Evolutionary conservation across 2,888 invertebrate genomes (phyloP).

Genomic region (Phlogophora meticulosa): DNA sequence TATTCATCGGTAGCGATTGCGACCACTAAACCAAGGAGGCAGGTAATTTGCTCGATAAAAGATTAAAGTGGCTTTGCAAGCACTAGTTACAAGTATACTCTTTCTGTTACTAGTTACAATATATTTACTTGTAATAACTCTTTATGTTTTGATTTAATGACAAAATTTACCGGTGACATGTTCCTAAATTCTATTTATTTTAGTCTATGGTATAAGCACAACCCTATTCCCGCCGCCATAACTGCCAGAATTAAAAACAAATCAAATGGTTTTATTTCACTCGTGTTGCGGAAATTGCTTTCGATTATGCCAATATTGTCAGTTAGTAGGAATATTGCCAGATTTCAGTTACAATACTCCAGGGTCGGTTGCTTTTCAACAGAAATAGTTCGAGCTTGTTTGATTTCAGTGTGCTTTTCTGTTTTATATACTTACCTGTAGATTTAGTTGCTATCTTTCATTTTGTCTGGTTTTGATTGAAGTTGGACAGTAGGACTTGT

Average conservation of each 20-base stretch:
- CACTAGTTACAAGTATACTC: no score
- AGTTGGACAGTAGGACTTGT: not conserved
- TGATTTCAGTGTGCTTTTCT: not conserved
- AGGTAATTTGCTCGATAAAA: no score
- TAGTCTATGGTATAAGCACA: not conserved
- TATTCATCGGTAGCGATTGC: no score
- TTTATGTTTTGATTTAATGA: no score
- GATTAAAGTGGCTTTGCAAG: no score
- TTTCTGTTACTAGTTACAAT: no score
- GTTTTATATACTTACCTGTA: not conserved
- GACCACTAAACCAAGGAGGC: no score
- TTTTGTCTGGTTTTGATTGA: no score
- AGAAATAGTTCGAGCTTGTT: not conserved
- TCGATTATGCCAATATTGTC: conserved; percentile 34
- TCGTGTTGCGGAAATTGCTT: conserved; percentile 33
- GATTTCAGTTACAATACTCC: not conserved
- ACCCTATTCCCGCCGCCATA: conserved; percentile 31
- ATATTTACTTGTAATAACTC: no score
- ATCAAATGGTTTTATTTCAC: conserved; percentile 36
- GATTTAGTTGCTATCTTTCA: not conserved
- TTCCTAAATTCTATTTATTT: no score
- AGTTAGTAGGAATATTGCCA: conserved; percentile 5
- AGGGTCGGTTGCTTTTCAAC: not conserved
- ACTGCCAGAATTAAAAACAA: conserved; percentile 48
- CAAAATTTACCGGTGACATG: no score